Conservation (phyloP, 2,888 invertebrate genomes). For the Linnaemya tessellans region DNA sequence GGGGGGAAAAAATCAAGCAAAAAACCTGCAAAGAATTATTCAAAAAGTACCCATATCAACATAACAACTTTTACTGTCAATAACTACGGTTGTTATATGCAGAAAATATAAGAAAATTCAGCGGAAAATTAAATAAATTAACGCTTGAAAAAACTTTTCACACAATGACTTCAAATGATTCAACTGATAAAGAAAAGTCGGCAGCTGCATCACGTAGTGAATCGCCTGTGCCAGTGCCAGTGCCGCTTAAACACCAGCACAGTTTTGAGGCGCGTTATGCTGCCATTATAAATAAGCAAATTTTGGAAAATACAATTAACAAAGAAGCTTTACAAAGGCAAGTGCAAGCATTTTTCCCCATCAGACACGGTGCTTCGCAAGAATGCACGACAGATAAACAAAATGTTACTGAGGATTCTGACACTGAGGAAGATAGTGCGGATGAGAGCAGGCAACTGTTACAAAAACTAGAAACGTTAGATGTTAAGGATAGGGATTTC, state of each 20-base stretch:
- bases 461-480: conserved; percentile 66
- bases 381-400: conserved; percentile 29
- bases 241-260: conserved; percentile 77
- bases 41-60: conserved; percentile 20
- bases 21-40: conserved; percentile 4
- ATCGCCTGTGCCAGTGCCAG: conserved; percentile 15
- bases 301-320: conserved; percentile 82
- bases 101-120: neutral
- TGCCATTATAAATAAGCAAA: conserved; percentile 81
- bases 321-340: conserved; percentile 85
- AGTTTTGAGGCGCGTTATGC: conserved; percentile 83
- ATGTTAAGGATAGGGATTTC: conserved; percentile 65
- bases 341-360: conserved; percentile 89
- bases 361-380: conserved; percentile 76
- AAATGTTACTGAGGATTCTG: neutral
- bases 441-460: conserved; percentile 46
- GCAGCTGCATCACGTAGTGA: conserved; percentile 1
- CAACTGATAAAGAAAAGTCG: neutral
- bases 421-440: neutral
- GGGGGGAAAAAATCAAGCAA: neutral
- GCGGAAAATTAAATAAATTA: conserved; percentile 9
- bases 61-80: conserved; percentile 54
- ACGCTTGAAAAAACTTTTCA: neutral
- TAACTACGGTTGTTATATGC: conserved; percentile 39
- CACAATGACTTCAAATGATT: conserved; percentile 53